Evolutionary conservation across 2,113 vertebrate species (phyloP).

Genomic region (Orycteropus afer): DNA sequence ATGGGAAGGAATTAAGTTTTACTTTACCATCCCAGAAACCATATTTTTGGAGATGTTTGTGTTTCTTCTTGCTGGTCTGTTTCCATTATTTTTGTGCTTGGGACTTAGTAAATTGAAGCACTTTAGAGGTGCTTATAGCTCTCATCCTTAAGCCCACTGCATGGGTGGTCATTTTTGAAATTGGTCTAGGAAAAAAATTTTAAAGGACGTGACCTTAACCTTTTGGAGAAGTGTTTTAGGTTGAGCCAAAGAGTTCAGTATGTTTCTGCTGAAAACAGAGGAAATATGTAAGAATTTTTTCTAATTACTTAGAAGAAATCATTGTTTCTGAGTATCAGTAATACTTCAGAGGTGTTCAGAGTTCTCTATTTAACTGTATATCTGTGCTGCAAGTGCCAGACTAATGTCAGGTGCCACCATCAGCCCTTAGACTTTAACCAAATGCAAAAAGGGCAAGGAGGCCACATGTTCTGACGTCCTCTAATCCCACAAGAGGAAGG

Average conservation of each 20-base stretch:
- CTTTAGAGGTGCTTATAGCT: neutral
- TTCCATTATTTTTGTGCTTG: neutral
- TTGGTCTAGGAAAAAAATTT: conserved; percentile 20
- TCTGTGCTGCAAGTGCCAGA: neutral
- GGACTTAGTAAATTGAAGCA: neutral
- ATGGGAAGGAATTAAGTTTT: neutral
- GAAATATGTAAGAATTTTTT: conserved; percentile 41
- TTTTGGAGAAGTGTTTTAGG: conserved; percentile 26
- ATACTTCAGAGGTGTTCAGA: neutral
- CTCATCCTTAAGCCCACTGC: neutral
- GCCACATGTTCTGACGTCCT: too few species aligned
- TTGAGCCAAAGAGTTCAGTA: neutral
- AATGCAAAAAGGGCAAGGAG: too few species aligned
- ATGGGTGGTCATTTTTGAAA: conserved; percentile 10
- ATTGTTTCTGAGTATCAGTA: neutral
- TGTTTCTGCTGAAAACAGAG: conserved; percentile 28
- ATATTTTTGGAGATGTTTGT: neutral
- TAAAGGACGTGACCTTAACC: neutral
- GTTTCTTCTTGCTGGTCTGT: neutral
- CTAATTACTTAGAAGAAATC: conserved; percentile 7
- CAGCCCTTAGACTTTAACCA: neutral
- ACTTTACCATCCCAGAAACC: neutral
- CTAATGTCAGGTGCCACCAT: neutral
- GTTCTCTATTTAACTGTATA: conserved; percentile 2
- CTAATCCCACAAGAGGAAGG: too few species aligned